Percentiles rank a stretch among this genome's conserved stretches.
These are phyloP conservation scores for Synergus umbraculus DNA, from an alignment of 2,888 invertebrate species.

Conservation along the genomic window DNA sequence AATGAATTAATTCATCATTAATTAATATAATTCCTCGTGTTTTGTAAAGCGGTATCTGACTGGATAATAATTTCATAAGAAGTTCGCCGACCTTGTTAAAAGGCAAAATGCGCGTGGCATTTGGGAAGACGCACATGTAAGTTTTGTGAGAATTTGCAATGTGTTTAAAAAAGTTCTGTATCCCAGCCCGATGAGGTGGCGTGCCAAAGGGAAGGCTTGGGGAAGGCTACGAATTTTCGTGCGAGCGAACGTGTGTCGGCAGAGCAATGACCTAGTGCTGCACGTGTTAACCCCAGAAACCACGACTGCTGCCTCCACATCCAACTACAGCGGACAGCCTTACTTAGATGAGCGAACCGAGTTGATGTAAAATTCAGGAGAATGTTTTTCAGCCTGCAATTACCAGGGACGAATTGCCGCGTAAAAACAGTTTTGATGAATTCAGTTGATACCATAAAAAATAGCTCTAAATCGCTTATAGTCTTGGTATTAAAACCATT, in stretches of 20 bases:
- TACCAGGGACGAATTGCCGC: background rate
- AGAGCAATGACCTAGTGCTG: constrained; percentile 75
- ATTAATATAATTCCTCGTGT: background rate
- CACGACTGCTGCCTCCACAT: constrained; percentile 68
- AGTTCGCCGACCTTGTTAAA: constrained; percentile 6
- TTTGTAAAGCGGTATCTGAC: background rate
- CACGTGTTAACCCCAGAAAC: constrained; percentile 71
- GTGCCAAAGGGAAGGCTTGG: constrained; percentile 45
- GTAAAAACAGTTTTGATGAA: too few relatives aligned
- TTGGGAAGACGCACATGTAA: background rate
- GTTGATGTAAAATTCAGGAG: background rate
- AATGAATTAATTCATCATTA: background rate
- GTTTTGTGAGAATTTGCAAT: constrained; percentile 7
- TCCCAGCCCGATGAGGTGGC: background rate
- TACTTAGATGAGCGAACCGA: background rate
- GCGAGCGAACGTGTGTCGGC: constrained; percentile 59
- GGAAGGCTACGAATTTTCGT: constrained; percentile 54
- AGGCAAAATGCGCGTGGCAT: background rate
- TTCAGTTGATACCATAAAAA: background rate
- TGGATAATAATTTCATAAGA: constrained; percentile 2
- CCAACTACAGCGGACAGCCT: background rate
- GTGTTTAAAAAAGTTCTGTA: background rate
- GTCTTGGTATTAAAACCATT: background rate
- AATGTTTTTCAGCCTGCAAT: background rate
- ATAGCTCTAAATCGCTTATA: background rate